Base-by-base conservation (phyloP, 2,888 invertebrate genomes). In the Eupithecia insigniata region DNA sequence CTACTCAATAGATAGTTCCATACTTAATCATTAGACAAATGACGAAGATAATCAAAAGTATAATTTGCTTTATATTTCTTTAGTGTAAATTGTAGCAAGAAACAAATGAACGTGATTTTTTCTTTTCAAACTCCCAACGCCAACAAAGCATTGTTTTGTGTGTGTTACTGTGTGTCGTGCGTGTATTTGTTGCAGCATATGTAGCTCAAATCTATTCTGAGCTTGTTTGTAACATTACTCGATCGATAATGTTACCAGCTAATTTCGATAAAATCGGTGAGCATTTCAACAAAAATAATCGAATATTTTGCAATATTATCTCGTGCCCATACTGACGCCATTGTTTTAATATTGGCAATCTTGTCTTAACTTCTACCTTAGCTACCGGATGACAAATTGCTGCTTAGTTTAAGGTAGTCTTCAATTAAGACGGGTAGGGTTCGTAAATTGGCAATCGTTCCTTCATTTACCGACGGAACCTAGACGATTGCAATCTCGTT, bases 391-490 rank as follows among this genome's bases (percentile, higher is more conserved):
- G 93, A 93, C 92, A 93, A 93, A 94, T 94, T 93, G 92, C 91
- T 89, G 26, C 88, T 88, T 92, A 92, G 92, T 92, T 90, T 88
- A 89, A 88, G 90, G 89, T 92, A 91, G 91, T 92, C 91, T 91
- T 89, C 92, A 92, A 93, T 94, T 92, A 92, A 90, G 89, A 86
- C 86, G 84, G 92, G 90, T 91, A 89, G 92, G 92, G 92, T 88
- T 89, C 86, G 87, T 88, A 92, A 93, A 93, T 94, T 94, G 93
- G 90, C 93, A 93, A 93, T 93, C 92, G 90, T 92, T 92, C 84
- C 89, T 85, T 88, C 89, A 87, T 92, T 92, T 92, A 90, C 91
- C 88, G 90, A 88, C 86, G 85, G 65, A 69, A 51, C 36, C 83
- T 86, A 89, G 88, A 87, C 88, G 88, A 89, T 86, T 84, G 85